Evolutionary conservation across 1,140 invertebrate genomes (phyloP).

Genomic region (Zelostemma sp.): DNA sequence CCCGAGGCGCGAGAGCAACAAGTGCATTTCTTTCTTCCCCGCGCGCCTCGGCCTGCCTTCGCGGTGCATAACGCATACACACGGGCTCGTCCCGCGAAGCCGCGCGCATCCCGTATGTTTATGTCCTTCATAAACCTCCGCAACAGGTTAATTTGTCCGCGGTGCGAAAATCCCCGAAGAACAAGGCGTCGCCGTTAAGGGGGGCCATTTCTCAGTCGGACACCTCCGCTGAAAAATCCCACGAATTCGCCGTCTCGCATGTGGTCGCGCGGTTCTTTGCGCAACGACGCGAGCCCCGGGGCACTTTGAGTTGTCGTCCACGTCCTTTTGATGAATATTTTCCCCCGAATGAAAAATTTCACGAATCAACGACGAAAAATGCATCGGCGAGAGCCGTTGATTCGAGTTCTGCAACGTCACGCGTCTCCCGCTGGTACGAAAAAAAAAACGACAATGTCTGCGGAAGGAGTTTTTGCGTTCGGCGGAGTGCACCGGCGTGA

Average conservation of each 20-base stretch:
- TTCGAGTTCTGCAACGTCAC: no score
- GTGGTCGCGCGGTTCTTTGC: conserved; percentile 13
- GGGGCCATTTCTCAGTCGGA: conserved; percentile 55
- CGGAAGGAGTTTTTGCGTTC: conserved; percentile 24
- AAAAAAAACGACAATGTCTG: no score
- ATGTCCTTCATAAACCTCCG: conserved; percentile 63
- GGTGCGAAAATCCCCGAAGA: conserved; percentile 56
- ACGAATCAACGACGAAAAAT: no score
- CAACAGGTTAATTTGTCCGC: conserved; percentile 65
- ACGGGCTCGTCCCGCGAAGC: conserved; percentile 19
- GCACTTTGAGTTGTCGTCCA: neutral
- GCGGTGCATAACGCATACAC: no score
- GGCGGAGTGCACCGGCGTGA: conserved; percentile 33
- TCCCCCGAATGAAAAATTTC: no score
- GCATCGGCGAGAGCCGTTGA: no score
- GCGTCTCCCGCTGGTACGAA: no score
- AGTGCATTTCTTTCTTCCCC: conserved; percentile 49
- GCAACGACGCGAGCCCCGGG: neutral
- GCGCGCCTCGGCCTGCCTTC: conserved; percentile 13
- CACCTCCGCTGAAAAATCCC: conserved; percentile 51
- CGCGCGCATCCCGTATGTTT: conserved; percentile 54
- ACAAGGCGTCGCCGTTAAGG: conserved; percentile 50
- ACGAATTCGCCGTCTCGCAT: conserved; percentile 28
- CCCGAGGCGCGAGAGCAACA: conserved; percentile 43
- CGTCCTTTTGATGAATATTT: no score